Base-by-base conservation (phyloP, 1,140 invertebrate species). In the Reticulitermes speratus region DNA sequence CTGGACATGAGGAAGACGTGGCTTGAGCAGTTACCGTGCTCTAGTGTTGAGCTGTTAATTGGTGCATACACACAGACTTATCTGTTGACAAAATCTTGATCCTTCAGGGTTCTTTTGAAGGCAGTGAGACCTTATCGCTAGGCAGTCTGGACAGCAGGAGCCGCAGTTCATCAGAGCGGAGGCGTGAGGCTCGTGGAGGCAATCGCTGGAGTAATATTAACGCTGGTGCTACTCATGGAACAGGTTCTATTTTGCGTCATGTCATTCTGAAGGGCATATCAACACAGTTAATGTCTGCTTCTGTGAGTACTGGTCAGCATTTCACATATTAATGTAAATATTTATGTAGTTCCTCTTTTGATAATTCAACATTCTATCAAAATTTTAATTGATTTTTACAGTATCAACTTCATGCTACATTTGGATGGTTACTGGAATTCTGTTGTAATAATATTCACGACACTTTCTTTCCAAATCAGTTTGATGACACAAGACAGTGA, bases 251-350 rank as follows among this genome's bases (percentile, higher is more conserved):
- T 87, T 91, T 97, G 87, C 94, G 96, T 83, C 96, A 97, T 90
- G 94, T 96, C 45, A 94, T 96, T 83, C 91, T 98, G 23, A 96
- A 97, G 91, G 96, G 96, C 87, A 94, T 98, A 59, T 96, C 97
- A n/a, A 93, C 96, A 44, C 97, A 98, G 91, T 92, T 98, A 55
- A 52, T 30, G 30, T 84, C 83, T 30, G 83, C 83, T 19, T 84
- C 44, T 52, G 83, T 84, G 45, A 84, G 83, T 75, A 75, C n/a
- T 48, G 48, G 52, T 55, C 52, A 55, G 3, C 14, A 19, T 55
- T 55, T 21, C 14, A 55, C 19, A 6, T 55, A 5, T 55, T 55
- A 38, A 55, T 55, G 14, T 48, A 48, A 12, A 21, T 21, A 55
- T 55, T 55, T 55, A 21, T 55, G 14, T 55, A 55, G 52, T 55